Evolutionary conservation across 2,888 invertebrate genomes (phyloP).

Genomic region (Phyllotreta striolata): DNA sequence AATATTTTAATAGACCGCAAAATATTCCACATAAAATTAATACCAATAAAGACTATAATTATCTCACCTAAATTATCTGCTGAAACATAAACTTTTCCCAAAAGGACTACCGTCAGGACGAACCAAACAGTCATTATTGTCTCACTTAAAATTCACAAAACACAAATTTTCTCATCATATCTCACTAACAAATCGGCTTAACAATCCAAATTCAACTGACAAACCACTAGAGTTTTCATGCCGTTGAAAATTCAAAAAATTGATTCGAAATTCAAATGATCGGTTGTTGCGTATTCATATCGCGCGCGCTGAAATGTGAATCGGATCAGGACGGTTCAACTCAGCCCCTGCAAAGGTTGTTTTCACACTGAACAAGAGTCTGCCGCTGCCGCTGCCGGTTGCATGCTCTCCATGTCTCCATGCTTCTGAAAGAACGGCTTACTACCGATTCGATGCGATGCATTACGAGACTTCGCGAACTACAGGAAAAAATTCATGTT

Average conservation of each 20-base stretch:
- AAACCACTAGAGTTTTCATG: conserved; percentile 2
- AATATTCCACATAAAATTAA: not conserved
- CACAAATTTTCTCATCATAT: conserved; percentile 27
- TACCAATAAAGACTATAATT: not conserved
- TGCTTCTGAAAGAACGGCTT: conserved; percentile 7
- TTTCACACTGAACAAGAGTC: conserved; percentile 9
- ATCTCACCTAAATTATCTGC: conserved; percentile 39
- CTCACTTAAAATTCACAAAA: conserved; percentile 36
- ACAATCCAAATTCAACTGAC: conserved; percentile 7
- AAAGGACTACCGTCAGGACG: conserved; percentile 32
- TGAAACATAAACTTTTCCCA: conserved; percentile 34
- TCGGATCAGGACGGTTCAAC: not conserved
- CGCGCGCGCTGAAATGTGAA: conserved; percentile 15
- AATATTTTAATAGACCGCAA: conserved; percentile 1
- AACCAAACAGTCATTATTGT: conserved; percentile 38
- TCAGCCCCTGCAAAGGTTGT: conserved; percentile 5
- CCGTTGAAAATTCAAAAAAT: conserved; percentile 6
- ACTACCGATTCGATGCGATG: not conserved
- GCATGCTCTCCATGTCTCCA: conserved; percentile 13
- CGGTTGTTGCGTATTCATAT: conserved; percentile 16
- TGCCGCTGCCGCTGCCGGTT: conserved; percentile 6
- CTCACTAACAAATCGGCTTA: conserved; percentile 2
- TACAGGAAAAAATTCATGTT: not conserved
- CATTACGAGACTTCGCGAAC: not conserved
- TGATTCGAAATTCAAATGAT: conserved; percentile 3